Conservation (phyloP, 2,888 invertebrate genomes). For the Aquatica leii region DNA sequence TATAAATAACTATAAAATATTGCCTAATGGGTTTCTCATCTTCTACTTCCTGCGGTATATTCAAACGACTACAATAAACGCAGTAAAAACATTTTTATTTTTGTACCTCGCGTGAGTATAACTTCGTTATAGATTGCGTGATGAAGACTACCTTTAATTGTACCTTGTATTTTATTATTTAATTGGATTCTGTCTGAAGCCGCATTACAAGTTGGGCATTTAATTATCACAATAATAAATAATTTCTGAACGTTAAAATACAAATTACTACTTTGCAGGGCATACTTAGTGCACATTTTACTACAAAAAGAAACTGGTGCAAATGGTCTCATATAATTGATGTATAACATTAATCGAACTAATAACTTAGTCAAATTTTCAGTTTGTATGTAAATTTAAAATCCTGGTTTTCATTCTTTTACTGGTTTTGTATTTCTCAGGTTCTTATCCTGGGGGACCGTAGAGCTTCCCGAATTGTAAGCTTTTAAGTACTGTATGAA, state of each 20-base stretch:
- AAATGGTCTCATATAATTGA: background rate
- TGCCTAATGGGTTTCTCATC: too few species aligned
- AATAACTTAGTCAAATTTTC: too few species aligned
- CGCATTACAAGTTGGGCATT: conserved; percentile 36
- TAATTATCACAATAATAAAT: conserved; percentile 35
- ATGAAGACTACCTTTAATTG: conserved; percentile 38
- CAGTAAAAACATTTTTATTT: conserved; percentile 22
- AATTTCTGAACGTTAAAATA: conserved; percentile 20
- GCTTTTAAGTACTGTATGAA: conserved; percentile 9
- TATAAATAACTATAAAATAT: too few species aligned
- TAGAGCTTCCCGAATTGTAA: conserved; percentile 5
- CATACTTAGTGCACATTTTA: conserved; percentile 11
- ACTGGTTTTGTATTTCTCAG: conserved; percentile 1
- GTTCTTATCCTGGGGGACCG: conserved; percentile 5
- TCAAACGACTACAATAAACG: conserved; percentile 5
- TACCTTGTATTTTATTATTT: conserved; percentile 42
- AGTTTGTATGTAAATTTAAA: too few species aligned
- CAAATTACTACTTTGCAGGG: background rate
- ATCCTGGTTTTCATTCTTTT: background rate
- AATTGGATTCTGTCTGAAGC: conserved; percentile 41
- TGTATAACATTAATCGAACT: too few species aligned
- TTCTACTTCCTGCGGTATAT: background rate
- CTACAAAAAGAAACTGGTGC: too few species aligned
- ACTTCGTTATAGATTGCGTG: conserved; percentile 37
- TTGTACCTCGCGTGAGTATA: conserved; percentile 31